phyloP scores from a whole-genome alignment of 2,113 vertebrate genomes.

The Campylomormyrus numenius region DNA sequence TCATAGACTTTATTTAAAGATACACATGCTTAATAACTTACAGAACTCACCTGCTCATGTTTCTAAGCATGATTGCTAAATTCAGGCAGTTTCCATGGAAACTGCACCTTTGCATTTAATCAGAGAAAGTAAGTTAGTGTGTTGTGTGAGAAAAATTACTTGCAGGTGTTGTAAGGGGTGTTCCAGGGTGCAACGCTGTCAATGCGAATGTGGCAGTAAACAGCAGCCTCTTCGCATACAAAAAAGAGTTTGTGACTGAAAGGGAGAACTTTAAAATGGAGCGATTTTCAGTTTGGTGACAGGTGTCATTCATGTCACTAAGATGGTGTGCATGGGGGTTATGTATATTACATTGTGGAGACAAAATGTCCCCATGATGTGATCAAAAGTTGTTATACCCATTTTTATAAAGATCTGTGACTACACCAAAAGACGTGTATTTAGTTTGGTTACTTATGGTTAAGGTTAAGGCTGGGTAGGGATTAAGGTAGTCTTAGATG shows the following conservation, averaged over 20 bases:
- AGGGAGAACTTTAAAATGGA: not conserved
- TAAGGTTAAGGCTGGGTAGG: not conserved
- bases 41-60: not conserved
- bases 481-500: not conserved
- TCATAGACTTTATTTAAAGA: not conserved
- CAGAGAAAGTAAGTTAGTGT: not conserved
- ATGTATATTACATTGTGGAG: not conserved
- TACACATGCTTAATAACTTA: not conserved
- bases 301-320: not conserved
- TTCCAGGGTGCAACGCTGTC: not conserved
- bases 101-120: not conserved
- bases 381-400: not conserved
- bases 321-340: not conserved
- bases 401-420: not conserved
- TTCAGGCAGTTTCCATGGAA: conserved; percentile 11
- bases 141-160: not conserved
- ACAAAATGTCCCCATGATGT: not conserved
- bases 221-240: not conserved
- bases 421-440: not conserved
- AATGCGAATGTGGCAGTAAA: not conserved
- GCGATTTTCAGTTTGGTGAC: not conserved
- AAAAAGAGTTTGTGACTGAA: not conserved
- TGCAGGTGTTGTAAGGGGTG: not conserved
- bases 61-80: not conserved
- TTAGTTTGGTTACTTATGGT: not conserved